A percentile compares a stretch with the other conserved stretches of the same genome.
phyloP scores from a whole-genome alignment of 2,113 vertebrate species.

The Romanogobio albipinnatus region DNA sequence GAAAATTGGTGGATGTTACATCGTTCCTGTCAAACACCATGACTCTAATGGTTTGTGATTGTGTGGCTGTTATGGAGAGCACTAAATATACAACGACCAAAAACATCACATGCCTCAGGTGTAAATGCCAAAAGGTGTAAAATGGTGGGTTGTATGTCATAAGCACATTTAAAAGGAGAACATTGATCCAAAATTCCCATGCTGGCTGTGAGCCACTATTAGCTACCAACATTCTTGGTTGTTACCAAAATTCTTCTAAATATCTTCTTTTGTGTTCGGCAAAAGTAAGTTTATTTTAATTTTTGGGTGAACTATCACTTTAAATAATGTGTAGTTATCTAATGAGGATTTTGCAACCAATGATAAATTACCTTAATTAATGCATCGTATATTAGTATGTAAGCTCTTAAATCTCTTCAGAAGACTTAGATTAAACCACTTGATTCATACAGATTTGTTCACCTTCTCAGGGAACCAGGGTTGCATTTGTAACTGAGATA shows the following conservation, averaged over 20 bases:
- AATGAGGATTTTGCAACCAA: neutral
- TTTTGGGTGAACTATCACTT: neutral
- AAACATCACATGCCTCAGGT: conserved; percentile 11
- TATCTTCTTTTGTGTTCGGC: neutral
- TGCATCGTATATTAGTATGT: too few relatives aligned
- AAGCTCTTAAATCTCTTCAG: too few relatives aligned
- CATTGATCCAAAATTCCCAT: neutral
- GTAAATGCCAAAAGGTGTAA: conserved; percentile 26
- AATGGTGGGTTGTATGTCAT: neutral
- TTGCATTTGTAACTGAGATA: too few relatives aligned
- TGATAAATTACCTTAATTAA: neutral
- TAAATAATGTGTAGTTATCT: neutral
- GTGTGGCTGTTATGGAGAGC: conserved; percentile 9
- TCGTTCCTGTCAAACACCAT: neutral
- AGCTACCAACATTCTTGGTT: neutral
- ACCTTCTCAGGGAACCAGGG: too few relatives aligned
- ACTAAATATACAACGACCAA: conserved; percentile 28
- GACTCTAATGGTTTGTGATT: conserved; percentile 24
- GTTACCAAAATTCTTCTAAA: neutral
- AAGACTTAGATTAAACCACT: too few relatives aligned
- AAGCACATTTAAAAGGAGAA: neutral
- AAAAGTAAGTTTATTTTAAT: neutral
- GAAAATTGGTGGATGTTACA: neutral
- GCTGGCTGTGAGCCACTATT: neutral
- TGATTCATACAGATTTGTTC: too few relatives aligned